phyloP scores from a whole-genome alignment of 2,888 invertebrate species.

The Bugula neritina region DNA sequence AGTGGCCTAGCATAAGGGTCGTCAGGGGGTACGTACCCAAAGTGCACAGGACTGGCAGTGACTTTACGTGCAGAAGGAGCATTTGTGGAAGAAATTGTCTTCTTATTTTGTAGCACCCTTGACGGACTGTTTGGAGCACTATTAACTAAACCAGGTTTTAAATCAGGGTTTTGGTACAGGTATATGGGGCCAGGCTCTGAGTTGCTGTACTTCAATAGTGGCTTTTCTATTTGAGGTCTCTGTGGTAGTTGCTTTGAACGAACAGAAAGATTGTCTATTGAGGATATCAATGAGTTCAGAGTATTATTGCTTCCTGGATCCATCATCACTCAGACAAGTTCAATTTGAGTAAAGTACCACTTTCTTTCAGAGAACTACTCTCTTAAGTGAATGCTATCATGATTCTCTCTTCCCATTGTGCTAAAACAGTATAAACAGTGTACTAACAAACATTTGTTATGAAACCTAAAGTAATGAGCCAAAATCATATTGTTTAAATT shows the following conservation, averaged over 20 bases:
- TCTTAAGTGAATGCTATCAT: no score
- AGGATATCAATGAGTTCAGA: not conserved
- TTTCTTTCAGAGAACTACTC: no score
- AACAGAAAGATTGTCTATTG: not conserved
- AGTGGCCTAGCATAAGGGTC: slow-evolving; percentile 43
- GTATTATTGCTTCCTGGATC: not conserved
- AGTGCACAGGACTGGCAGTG: not conserved
- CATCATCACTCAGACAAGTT: not conserved
- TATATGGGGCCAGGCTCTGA: slow-evolving; percentile 25
- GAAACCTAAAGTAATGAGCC: no score
- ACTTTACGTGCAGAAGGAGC: not conserved
- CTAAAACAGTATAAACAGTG: no score
- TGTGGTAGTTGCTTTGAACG: slow-evolving; percentile 41
- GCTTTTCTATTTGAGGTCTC: slow-evolving; percentile 39
- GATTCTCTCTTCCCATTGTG: no score
- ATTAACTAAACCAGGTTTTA: not conserved
- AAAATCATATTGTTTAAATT: no score
- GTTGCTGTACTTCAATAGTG: slow-evolving; percentile 36
- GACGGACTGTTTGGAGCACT: slow-evolving; percentile 9
- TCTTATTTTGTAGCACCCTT: slow-evolving; percentile 4
- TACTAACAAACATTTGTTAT: no score
- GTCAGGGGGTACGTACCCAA: slow-evolving; percentile 22
- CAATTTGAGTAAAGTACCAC: no score
- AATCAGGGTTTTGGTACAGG: slow-evolving; percentile 22
- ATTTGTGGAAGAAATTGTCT: not conserved